Conservation (phyloP, 2,797 vertebrate species). For the Lithobates pipiens region DNA sequence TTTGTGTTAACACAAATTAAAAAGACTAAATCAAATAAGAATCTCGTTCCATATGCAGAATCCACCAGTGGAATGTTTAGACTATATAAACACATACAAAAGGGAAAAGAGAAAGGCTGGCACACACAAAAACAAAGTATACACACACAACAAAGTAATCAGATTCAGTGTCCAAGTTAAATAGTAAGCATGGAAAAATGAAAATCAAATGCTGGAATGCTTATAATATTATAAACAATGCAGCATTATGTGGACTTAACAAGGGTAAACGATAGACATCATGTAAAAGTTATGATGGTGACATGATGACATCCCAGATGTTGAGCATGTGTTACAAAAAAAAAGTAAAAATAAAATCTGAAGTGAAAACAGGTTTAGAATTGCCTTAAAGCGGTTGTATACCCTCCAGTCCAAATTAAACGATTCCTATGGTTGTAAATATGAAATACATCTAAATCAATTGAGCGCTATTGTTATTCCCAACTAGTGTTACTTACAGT, state of each 20-base stretch:
- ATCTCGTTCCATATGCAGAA: not conserved
- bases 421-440: too few species aligned
- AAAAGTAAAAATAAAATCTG: not conserved
- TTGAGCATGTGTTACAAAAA: not conserved
- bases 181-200: slow-evolving; percentile 14
- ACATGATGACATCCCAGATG: slow-evolving; percentile 2
- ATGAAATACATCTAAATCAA: too few species aligned
- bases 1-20: not conserved
- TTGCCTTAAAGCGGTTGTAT: too few species aligned
- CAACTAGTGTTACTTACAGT: too few species aligned
- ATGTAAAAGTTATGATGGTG: not conserved
- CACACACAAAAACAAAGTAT: not conserved
- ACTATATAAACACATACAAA: not conserved
- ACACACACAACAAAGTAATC: not conserved
- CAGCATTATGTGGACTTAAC: slow-evolving; percentile 3
- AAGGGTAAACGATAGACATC: not conserved
- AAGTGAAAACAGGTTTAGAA: too few species aligned
- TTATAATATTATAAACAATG: slow-evolving; percentile 25
- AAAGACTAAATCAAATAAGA: not conserved
- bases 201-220: slow-evolving; percentile 12
- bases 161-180: not conserved
- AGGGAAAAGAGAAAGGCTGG: not conserved
- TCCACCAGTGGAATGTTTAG: not conserved
- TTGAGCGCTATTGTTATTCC: too few species aligned
- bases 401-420: too few species aligned